Evolutionary conservation across 2,797 vertebrate species (phyloP), one percentile per base, ranked within the genome.

Genomic region (Tenualosa ilisha): DNA sequence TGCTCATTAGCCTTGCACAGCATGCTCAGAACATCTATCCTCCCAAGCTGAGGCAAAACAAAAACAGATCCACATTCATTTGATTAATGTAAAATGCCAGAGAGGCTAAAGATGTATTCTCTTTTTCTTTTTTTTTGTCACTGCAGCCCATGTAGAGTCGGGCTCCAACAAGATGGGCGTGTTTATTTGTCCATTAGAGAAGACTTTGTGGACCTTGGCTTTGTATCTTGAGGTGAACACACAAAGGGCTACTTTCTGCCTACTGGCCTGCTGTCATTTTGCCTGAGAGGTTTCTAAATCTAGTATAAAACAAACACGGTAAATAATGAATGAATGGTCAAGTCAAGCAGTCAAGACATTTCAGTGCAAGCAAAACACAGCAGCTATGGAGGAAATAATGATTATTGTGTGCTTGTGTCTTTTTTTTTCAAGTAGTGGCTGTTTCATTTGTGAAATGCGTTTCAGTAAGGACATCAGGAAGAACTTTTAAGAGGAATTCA

Each of bases 1-100:
- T 90, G 86, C 87, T 91, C 91, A 92, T 90, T 90, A 91, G 89
- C 86, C 84, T 84, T 63, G 81, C 89, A 83, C 88, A 89, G 88
- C 90, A 89, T 46, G 84, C 88, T 85, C 86, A 79, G 83, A 88
- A 87, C 90, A 90, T 90, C 89, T 89, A 85, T 89, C 85, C 86
- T 88, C 87, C 84, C 86, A 81, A 83, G 86, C 89, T 53, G 81
- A 87, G 87, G n/a, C 7, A 63, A 63, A 63, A 63, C 59, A 89
- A 85, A 89, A 87, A 88, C 89, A 87, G 84, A 88, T 84, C 86
- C 31, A 83, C 88, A 87, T 87, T 87, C 88, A 86, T 86, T 88
- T 86, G 82, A 84, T 89, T 90, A 89, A 88, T 87, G 82, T 9
- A 79, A 83, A 89, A 88, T 85, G 83, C 83, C 75, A 85, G 9